Percentiles rank a stretch among this genome's conserved stretches.
phyloP scores from a whole-genome alignment of 2,888 invertebrate genomes.

The Psococerastis gibbosa region DNA sequence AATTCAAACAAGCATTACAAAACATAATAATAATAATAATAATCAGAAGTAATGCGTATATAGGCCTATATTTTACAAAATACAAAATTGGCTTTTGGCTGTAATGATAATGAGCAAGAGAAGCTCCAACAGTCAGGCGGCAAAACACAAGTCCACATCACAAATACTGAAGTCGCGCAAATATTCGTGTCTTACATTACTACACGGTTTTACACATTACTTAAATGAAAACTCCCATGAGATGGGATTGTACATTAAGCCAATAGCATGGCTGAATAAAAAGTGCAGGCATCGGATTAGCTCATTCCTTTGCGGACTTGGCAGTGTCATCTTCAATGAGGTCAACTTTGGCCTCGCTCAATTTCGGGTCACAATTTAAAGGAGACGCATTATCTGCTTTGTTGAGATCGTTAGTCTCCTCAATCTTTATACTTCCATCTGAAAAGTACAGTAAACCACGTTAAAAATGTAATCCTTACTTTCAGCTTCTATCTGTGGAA shows the following conservation, averaged over 20 bases:
- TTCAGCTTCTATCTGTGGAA: no score
- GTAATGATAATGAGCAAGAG: no score
- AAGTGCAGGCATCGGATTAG: not conserved
- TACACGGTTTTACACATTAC: no score
- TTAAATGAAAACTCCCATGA: no score
- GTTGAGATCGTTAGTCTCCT: constrained; percentile 1
- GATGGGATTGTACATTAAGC: no score
- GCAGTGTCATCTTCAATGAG: constrained; percentile 1
- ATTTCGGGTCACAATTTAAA: constrained; percentile 6
- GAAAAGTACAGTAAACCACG: not conserved
- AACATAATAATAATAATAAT: no score
- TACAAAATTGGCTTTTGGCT: no score
- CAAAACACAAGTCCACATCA: not conserved
- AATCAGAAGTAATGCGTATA: no score
- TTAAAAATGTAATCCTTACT: not conserved
- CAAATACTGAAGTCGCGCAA: not conserved
- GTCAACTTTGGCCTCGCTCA: constrained; percentile 2
- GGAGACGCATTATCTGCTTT: constrained; percentile 1
- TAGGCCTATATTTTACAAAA: no score
- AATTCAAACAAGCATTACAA: no score
- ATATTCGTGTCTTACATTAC: no score
- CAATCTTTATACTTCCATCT: not conserved
- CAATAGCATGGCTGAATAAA: no score
- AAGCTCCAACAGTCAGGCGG: not conserved
- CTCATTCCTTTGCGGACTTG: not conserved